Percentiles rank a stretch among this genome's conserved stretches.
Conservation (phyloP, 2,113 vertebrate genomes). For the Microcebus tavaratra region DNA sequence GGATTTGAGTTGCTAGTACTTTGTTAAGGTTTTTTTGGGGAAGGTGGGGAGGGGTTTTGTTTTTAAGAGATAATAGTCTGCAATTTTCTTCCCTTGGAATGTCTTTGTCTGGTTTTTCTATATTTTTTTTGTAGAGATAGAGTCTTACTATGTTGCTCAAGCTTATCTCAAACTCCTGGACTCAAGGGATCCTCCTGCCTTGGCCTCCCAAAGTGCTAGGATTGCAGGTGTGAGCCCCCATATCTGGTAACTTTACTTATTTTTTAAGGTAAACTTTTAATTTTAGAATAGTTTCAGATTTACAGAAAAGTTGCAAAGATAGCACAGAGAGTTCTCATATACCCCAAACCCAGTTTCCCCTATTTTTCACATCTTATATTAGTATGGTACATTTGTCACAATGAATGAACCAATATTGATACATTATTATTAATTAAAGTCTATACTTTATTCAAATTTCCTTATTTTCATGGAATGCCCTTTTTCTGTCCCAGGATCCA, state of each 20-base stretch:
- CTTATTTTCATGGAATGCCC: not conserved
- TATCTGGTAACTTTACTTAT: not conserved
- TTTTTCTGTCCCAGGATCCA: not conserved
- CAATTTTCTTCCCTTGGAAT: not conserved
- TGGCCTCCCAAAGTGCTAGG: no score
- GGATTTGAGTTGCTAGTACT: not conserved
- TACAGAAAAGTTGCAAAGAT: not conserved
- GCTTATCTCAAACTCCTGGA: no score
- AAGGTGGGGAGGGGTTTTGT: no score
- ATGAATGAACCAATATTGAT: not conserved
- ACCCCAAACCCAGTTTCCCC: not conserved
- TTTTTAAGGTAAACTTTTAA: not conserved
- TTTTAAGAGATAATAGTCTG: not conserved
- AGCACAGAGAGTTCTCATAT: not conserved
- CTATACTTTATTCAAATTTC: not conserved
- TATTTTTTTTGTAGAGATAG: no score
- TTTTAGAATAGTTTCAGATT: not conserved
- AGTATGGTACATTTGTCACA: not conserved
- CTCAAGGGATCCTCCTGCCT: no score
- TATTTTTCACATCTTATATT: not conserved
- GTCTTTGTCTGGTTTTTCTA: no score
- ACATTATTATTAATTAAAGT: not conserved
- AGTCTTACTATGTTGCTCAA: no score
- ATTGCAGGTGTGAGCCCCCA: no score
- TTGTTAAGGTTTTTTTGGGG: not conserved